Evolutionary conservation across 2,797 vertebrate genomes (phyloP).

Genomic region (Tauraco hartlaubi): DNA sequence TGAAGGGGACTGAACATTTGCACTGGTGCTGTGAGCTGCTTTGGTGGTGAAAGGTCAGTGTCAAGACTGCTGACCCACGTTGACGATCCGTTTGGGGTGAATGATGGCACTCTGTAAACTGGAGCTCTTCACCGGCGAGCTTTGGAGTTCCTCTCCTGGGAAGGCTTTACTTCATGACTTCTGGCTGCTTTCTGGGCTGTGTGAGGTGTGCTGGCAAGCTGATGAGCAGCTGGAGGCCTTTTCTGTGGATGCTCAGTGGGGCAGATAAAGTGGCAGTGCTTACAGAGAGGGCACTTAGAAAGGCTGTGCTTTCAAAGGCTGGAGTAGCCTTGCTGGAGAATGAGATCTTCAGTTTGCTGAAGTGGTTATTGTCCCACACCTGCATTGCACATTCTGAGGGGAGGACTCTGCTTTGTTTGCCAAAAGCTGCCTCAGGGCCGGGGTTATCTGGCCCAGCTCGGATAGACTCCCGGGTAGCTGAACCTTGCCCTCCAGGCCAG

Average conservation of each 20-base stretch:
- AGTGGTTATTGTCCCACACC: neutral
- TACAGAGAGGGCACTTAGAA: neutral
- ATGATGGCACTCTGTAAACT: neutral
- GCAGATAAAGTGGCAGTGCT: neutral
- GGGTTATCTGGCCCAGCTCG: neutral
- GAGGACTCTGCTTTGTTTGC: neutral
- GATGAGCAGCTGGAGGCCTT: neutral
- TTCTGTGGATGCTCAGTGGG: neutral
- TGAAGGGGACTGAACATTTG: neutral
- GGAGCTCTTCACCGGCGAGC: neutral
- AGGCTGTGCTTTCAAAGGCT: neutral
- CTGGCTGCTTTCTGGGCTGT: neutral
- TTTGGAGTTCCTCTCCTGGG: neutral
- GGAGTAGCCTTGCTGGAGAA: neutral
- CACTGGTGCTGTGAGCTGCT: neutral
- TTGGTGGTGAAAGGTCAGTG: constrained; percentile 8
- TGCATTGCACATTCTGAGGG: neutral
- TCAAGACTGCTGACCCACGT: neutral
- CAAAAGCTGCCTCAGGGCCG: neutral
- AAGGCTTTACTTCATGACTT: neutral
- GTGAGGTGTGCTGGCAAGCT: neutral
- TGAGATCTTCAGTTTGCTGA: neutral
- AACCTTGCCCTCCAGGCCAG: neutral
- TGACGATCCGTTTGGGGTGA: neutral
- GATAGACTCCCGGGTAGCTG: neutral